Evolutionary conservation across 2,113 vertebrate genomes (phyloP).

Genomic region (Indicator maculatus): DNA sequence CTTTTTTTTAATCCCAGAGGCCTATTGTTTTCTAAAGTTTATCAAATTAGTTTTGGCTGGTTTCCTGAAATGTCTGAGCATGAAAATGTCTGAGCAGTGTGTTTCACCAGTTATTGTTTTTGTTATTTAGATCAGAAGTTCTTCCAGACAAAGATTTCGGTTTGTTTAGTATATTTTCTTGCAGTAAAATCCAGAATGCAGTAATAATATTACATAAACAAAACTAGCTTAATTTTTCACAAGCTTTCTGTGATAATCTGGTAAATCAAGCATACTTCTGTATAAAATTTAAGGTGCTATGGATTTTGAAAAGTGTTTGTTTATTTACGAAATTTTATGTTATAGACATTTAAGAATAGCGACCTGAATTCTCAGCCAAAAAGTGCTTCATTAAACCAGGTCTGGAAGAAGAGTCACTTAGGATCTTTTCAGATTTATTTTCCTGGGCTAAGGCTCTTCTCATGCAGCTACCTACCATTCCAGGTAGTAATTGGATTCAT

Average conservation of each 20-base stretch:
- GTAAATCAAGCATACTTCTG: neutral
- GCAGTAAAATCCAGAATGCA: neutral
- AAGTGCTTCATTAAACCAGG: neutral
- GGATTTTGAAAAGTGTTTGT: neutral
- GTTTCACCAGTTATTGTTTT: constrained; percentile 22
- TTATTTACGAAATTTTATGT: neutral
- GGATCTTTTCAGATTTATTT: neutral
- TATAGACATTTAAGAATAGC: neutral
- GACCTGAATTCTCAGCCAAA: neutral
- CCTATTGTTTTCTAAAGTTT: constrained; percentile 24
- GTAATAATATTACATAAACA: constrained; percentile 9
- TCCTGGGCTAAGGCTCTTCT: neutral
- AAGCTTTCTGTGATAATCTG: neutral
- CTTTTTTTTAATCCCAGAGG: constrained; percentile 31
- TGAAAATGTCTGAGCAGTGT: neutral
- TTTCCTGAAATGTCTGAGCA: constrained; percentile 30
- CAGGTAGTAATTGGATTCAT: neutral
- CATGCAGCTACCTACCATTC: neutral
- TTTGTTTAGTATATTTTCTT: constrained; percentile 28
- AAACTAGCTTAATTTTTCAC: constrained; percentile 11
- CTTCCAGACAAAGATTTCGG: constrained; percentile 3
- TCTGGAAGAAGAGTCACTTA: neutral
- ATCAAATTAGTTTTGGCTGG: constrained; percentile 21
- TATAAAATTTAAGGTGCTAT: neutral
- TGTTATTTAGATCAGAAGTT: constrained; percentile 24